Percentiles rank a stretch among this genome's conserved stretches.
Evolutionary conservation across 2,797 vertebrate species (phyloP).

Genomic region (Galagoides demidoff): DNA sequence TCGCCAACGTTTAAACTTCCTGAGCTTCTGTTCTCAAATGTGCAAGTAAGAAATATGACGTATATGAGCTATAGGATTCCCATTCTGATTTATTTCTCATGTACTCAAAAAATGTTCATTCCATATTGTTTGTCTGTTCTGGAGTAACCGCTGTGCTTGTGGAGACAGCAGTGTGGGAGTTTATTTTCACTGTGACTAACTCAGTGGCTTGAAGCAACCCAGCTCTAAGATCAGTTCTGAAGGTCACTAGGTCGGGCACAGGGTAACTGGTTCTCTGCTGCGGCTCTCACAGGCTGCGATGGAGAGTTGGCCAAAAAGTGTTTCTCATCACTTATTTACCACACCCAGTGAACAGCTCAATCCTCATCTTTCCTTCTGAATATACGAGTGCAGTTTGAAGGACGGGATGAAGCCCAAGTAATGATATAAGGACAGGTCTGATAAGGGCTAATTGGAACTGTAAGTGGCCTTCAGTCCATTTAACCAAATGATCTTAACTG

Average conservation of each 20-base stretch:
- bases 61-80: not conserved
- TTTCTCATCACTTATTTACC: not conserved
- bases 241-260: not conserved
- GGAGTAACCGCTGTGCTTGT: not conserved
- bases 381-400: not conserved
- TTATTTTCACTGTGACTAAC: not conserved
- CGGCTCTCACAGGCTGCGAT: not conserved
- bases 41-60: not conserved
- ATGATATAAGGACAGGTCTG: not conserved
- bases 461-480: not conserved
- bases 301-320: no score
- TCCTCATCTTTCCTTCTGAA: not conserved
- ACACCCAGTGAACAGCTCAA: not conserved
- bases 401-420: not conserved
- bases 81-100: not conserved
- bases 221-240: not conserved
- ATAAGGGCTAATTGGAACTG: not conserved
- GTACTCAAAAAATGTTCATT: not conserved
- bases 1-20: not conserved
- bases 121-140: not conserved
- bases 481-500: not conserved
- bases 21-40: not conserved
- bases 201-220: not conserved
- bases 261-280: not conserved
- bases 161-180: not conserved